Base-by-base conservation (phyloP, 2,113 vertebrate genomes). In the Sarotherodon lohbergeri region DNA sequence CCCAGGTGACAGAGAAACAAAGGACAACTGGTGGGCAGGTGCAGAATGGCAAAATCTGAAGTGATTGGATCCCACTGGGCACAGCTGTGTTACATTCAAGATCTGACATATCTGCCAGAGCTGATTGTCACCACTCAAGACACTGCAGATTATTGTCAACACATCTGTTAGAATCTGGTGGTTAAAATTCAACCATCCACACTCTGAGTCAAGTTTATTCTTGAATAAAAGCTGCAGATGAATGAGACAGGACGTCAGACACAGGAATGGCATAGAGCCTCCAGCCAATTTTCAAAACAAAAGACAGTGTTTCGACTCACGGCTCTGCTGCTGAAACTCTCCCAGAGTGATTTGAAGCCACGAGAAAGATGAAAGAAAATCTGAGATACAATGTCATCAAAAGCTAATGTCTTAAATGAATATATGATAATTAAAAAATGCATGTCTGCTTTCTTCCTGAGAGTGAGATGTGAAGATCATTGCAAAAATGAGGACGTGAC, bases 31-130 rank as follows among this genome's bases (percentile, higher is more conserved):
- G 27, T 82, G 29, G 27, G 43, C 29, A 50, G 80, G 55, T 57
- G 34, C 19, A 39, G 52, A 41, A 41, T 3, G 43, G 71, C 14
- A 7, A 0, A 50, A 57, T 5, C n/a, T 56, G 54, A 56, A 24
- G 79, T 32, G 24, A 48, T 19, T 73, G 68, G 81, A 81, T 71
- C 56, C 41, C 68, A 48, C 68, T 12, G 43, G 43, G 41, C 71
- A 19, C 71, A 48, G 71, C 43, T 76, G 71, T 48, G 43, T 29
- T 48, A 1, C 71, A 11, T 76, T 76, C 24, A 48, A 32, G 71
- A 50, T 3, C 14, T 48, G 71, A 48, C 71, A 17, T 19, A 7
- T 29, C 3, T 1, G 27, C 43, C 71, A 19, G 0, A 29, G 0
- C 41, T 76, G 71, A 76, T 7, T 46, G 41, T 46, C 22, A 10